A percentile compares a stretch with the other conserved stretches of the same genome.
Conservation (phyloP, 2,113 vertebrate species). For the Xenopus borealis region DNA sequence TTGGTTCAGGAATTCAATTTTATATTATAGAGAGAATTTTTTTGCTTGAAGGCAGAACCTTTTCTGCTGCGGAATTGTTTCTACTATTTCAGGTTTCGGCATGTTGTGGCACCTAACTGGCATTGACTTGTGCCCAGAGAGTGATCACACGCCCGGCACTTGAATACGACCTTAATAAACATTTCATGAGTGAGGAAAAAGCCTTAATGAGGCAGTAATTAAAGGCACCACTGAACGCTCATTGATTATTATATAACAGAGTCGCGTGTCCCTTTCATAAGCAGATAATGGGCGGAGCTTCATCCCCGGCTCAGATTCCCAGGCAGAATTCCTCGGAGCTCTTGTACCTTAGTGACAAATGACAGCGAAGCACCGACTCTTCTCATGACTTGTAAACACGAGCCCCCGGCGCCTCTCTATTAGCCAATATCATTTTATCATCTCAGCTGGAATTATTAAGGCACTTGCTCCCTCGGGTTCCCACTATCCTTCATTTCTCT, state of each 20-base stretch:
- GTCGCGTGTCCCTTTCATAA: conserved; percentile 6
- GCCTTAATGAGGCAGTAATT: not conserved
- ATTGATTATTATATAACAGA: conserved; percentile 10
- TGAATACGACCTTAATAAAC: no score
- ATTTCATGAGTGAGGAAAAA: not conserved
- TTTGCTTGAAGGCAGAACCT: no score
- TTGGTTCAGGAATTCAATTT: no score
- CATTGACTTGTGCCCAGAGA: no score
- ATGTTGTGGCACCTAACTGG: no score
- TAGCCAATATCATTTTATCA: conserved; percentile 49
- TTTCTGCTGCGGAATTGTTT: no score
- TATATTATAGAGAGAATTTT: no score
- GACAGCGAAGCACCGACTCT: conserved; percentile 36
- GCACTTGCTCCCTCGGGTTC: conserved; percentile 51
- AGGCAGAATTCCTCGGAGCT: conserved; percentile 6
- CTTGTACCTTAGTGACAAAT: conserved; percentile 42
- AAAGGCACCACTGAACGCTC: not conserved
- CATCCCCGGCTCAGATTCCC: rapidly evolving
- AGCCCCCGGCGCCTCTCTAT: conserved; percentile 43
- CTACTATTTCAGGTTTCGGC: no score
- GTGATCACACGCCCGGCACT: no score
- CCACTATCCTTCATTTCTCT: conserved; percentile 46
- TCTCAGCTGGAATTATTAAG: conserved; percentile 53
- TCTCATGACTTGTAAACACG: conserved; percentile 49
- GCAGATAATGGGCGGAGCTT: conserved; percentile 24